These are phyloP conservation scores for Hipposideros larvatus DNA, from an alignment of 2,797 vertebrate genomes.

Conservation along the genomic window DNA sequence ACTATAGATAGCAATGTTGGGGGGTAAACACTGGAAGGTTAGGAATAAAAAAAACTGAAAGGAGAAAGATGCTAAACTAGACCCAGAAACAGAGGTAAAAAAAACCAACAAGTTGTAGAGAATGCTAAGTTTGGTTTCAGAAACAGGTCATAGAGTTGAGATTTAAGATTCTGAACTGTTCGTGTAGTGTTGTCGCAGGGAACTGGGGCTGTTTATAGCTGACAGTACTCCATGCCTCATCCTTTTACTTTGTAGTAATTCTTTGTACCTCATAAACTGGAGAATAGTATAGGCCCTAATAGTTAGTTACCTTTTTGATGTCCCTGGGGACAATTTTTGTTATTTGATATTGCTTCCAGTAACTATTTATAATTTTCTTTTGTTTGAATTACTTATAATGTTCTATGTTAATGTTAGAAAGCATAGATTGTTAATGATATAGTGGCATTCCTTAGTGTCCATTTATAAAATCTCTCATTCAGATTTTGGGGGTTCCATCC, in stretches of 20 bases:
- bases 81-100: background rate
- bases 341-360: conserved; percentile 18
- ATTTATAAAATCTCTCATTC: background rate
- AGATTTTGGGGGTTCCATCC: background rate
- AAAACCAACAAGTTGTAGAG: background rate
- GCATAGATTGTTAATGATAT: background rate
- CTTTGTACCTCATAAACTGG: background rate
- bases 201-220: background rate
- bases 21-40: background rate
- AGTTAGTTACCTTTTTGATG: background rate
- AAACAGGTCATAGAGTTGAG: background rate
- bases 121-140: background rate
- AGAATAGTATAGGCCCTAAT: background rate
- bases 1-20: background rate
- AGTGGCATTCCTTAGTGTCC: background rate
- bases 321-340: background rate
- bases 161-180: conserved; percentile 15
- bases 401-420: background rate
- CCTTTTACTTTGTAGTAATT: background rate
- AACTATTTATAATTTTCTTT: conserved; percentile 15
- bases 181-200: background rate
- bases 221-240: background rate
- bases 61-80: conserved; percentile 21
- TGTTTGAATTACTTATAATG: conserved; percentile 21
- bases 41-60: conserved; percentile 30